Evolutionary conservation across 2,797 vertebrate species (phyloP), one percentile per base, ranked within the genome.

Genomic region (Schizothorax lantsangensis): DNA sequence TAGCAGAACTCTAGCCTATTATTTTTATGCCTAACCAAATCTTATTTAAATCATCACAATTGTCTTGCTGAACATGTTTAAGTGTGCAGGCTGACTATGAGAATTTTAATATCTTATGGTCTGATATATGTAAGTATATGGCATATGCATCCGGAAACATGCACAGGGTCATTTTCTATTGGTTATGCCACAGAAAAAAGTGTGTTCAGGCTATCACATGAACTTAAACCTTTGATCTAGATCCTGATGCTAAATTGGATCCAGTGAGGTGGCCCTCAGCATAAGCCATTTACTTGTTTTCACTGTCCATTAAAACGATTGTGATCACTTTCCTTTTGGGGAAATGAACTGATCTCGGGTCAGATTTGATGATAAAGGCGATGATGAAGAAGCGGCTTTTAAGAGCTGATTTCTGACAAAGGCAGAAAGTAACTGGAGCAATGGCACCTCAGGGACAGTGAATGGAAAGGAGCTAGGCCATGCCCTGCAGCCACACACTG

Each of bases 391-490:
- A 83, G 66, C 23, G 23, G 79, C 69, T 83, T 83, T 81, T 71
- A 57, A 87, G 82, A 49, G 43, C 78, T 84, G 84, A 89, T 89
- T 90, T 83, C 78, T 88, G 77, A 90, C 84, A 90, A 79, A 77
- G 73, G 84, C 59, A 86, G 84, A 82, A 68, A 73, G 77, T 81
- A 90, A 86, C 89, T 90, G 81, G 89, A 90, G 89, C 89, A 90
- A 82, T 82, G 86, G 82, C 72, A 89, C 88, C 88, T 86, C 86
- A 79, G 89, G 86, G 89, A 90, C 78, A 26, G 64, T 21, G 84
- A 88, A 84, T 85, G 45, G 81, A 86, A 84, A 79, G 23, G 81
- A 86, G 88, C 83, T 88, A 84, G 81, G 88, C 89, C 84, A 84
- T 75, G 86, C 84, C 89, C 85, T 82, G 86, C 78, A 90, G 88